Evolutionary conservation across 2,797 vertebrate species (phyloP).

Genomic region (Oryzias dopingdopingensis): DNA sequence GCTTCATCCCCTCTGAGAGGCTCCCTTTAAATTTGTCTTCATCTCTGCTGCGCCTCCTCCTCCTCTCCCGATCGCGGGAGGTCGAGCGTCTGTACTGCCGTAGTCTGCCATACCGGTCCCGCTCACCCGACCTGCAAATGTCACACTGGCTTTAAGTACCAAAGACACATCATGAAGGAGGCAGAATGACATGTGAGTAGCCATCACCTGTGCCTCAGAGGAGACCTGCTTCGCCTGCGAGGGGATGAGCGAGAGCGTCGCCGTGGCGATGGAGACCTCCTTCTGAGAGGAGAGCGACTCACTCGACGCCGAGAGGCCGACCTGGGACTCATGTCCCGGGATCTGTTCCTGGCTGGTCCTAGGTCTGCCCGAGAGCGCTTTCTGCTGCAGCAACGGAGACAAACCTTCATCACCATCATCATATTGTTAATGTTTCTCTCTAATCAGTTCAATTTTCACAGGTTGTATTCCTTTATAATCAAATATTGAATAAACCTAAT

Average conservation of each 20-base stretch:
- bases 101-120: conserved; percentile 87
- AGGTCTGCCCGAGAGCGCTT: conserved; percentile 84
- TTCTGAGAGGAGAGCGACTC: conserved; percentile 89
- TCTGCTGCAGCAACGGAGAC: conserved; percentile 62
- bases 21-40: conserved; percentile 99
- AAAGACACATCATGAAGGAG: neutral
- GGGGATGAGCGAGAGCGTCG: conserved; percentile 78
- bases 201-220: conserved; percentile 76
- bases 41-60: conserved; percentile 87
- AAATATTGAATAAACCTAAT: neutral
- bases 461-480: neutral
- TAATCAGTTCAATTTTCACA: neutral
- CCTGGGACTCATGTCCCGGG: conserved; percentile 84
- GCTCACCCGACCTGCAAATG: conserved; percentile 70
- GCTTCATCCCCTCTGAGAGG: conserved; percentile 98
- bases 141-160: neutral
- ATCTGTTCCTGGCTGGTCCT: conserved; percentile 81
- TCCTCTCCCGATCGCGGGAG: conserved; percentile 84
- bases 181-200: neutral
- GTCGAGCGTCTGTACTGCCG: conserved; percentile 85
- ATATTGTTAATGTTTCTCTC: neutral
- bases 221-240: conserved; percentile 89
- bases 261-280: conserved; percentile 81
- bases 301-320: conserved; percentile 73
- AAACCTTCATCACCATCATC: no score